Percentiles rank a stretch among this genome's conserved stretches.
Conservation (phyloP, 2,797 vertebrate genomes). For the Dryobates pubescens region DNA sequence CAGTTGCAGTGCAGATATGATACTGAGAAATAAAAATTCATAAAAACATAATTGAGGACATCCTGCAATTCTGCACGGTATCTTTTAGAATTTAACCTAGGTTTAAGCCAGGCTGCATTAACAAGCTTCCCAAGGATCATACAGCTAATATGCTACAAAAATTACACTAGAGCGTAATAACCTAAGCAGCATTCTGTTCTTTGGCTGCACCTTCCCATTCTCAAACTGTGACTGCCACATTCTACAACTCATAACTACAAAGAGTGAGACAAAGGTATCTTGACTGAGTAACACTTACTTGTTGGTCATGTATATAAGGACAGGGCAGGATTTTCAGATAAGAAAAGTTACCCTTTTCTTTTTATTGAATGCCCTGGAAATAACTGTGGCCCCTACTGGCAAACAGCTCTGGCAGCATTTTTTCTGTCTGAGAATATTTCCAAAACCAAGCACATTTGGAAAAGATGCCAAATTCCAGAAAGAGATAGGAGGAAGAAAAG, state of each 20-base stretch:
- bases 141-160: neutral
- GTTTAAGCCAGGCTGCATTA: neutral
- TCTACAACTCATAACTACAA: neutral
- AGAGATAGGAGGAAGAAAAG: no score
- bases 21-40: neutral
- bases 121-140: neutral
- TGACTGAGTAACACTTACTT: neutral
- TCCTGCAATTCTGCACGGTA: neutral
- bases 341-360: fast-evolving
- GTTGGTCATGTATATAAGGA: neutral
- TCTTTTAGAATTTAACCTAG: neutral
- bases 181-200: neutral
- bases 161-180: neutral
- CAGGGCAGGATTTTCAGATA: neutral
- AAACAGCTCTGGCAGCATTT: neutral
- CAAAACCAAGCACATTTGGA: no score
- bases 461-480: no score
- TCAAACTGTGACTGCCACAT: neutral
- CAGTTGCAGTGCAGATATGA: neutral
- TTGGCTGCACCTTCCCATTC: neutral
- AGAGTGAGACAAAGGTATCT: neutral
- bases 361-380: neutral
- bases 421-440: neutral
- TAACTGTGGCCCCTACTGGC: neutral
- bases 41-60: neutral